Base-by-base conservation (phyloP, 2,797 vertebrate species). In the Sebastes flavidus region DNA sequence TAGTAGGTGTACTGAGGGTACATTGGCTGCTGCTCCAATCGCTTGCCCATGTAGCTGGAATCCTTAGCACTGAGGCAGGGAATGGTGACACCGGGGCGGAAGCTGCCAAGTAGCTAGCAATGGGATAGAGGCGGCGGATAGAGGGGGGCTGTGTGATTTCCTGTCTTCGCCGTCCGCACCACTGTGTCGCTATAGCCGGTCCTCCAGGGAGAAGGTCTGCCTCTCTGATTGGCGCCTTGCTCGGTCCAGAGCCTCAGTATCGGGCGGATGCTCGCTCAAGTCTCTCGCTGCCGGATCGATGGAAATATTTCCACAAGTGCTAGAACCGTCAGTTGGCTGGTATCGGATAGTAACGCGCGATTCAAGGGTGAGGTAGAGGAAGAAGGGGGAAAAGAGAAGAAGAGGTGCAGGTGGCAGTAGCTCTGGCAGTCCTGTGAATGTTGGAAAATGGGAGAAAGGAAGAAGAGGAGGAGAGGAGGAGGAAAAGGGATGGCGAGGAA, bases 41-140 rank as follows among this genome's bases (percentile, higher is more conserved):
- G 97, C 97, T 99, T 99, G 96, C 98, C 98, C 98, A 99, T 99
- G 97, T 98, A 99, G 97, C 97, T 98, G 96, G 96, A 97, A 97
- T 97, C 97, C 94, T 96, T 96, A 96, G 97, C 95, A 96, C 97
- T 94, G 96, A 95, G 93, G 95, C 96, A 97, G 96, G 96, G 96
- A 97, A 97, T 89, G 90, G 90, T 93, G 93, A 91, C 92, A 91
- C 90, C 72, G 88, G 58, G 88, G 78, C 82, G 86, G 89, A 86
- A 85, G 93, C 87, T 91, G 88, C 89, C 86, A 87, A 93, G 82
- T 78, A 88, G 91, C 88, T 60, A 87, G 87, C 80, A 78, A 75
- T 67, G 75, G 86, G 85, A 80, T 80, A 75, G 82, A 91, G 86
- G 81, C 82, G 80, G 84, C 68, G 20, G 84, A 68, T 10, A 24